Evolutionary conservation across 2,888 invertebrate species (phyloP).

Genomic region (Folsomia candida): DNA sequence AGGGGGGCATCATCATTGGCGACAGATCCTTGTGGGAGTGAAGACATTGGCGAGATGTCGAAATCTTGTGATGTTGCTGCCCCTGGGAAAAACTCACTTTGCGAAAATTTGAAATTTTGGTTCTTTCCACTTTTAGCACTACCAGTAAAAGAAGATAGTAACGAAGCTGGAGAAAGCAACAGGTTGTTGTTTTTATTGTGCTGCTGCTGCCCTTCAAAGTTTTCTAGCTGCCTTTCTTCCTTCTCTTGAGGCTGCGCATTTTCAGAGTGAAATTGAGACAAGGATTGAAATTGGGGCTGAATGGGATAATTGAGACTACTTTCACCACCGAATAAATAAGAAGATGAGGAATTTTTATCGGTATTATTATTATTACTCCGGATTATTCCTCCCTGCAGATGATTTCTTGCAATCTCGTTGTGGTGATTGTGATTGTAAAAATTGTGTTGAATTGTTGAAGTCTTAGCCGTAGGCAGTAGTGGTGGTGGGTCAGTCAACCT

Average conservation of each 20-base stretch:
- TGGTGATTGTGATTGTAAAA: background rate
- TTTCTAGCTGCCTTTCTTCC: background rate
- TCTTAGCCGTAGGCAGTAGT: background rate
- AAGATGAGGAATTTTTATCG: background rate
- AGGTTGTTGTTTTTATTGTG: slow-evolving; percentile 10
- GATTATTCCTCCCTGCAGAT: too few relatives aligned
- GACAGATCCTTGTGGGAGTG: background rate
- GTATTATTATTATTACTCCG: background rate
- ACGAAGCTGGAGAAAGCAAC: slow-evolving; percentile 17
- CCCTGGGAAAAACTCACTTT: slow-evolving; percentile 17
- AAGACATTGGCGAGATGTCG: too few relatives aligned
- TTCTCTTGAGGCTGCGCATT: background rate
- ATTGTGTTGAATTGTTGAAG: background rate
- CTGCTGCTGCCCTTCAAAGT: too few relatives aligned
- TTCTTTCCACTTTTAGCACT: background rate
- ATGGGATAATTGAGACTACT: too few relatives aligned
- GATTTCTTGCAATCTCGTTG: too few relatives aligned
- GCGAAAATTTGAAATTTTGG: background rate
- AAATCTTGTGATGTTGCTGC: background rate
- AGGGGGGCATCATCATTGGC: background rate
- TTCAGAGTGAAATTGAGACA: too few relatives aligned
- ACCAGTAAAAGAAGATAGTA: background rate
- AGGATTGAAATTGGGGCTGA: too few relatives aligned
- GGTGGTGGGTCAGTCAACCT: background rate
- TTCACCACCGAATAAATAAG: too few relatives aligned